Conservation (phyloP, 1,140 invertebrate species). For the Nilaparvata lugens region DNA sequence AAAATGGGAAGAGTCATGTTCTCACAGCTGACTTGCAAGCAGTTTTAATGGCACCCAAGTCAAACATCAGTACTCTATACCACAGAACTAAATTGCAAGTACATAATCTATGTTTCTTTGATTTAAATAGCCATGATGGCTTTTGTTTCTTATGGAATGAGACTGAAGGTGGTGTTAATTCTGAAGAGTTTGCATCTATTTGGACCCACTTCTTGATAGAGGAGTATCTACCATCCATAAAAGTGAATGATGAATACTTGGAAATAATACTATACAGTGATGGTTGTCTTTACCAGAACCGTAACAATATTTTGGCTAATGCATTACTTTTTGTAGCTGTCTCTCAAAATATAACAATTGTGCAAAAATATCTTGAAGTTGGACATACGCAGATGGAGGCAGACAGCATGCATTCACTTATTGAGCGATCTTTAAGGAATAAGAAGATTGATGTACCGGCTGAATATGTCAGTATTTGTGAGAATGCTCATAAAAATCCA, state of each 20-base stretch:
- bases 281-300: constrained; percentile 32
- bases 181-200: constrained; percentile 1
- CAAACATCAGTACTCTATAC: neutral
- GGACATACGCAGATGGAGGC: constrained; percentile 38
- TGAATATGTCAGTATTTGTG: neutral
- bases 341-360: constrained; percentile 27
- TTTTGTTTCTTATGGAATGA: constrained; percentile 2
- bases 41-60: neutral
- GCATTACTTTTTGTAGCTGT: constrained; percentile 26
- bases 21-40: neutral
- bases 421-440: constrained; percentile 16
- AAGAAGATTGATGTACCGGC: neutral
- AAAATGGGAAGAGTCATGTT: neutral
- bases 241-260: neutral
- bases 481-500: neutral
- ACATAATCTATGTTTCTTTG: neutral
- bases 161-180: neutral
- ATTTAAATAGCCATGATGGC: neutral
- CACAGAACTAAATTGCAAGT: neutral
- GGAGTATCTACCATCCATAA: constrained; percentile 27
- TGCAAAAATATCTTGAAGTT: constrained; percentile 35
- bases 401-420: constrained; percentile 32
- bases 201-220: constrained; percentile 24
- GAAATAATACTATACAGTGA: constrained; percentile 19
- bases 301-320: constrained; percentile 31